phyloP scores from a whole-genome alignment of 2,797 vertebrate genomes.

The Chlorospingus flavigularis region DNA sequence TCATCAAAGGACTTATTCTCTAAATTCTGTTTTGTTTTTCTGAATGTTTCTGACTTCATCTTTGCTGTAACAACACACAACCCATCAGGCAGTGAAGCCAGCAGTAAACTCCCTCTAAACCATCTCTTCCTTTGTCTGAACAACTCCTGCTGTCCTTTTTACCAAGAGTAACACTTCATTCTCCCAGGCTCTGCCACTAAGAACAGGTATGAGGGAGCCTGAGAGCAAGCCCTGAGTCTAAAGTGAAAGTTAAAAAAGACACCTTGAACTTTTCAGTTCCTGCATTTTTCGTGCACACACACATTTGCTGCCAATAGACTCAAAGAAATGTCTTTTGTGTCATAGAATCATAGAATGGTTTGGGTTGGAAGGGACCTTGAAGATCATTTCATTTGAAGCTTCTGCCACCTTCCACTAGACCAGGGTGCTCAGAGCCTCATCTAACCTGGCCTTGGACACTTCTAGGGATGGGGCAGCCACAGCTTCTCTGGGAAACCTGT shows the following conservation, averaged over 20 bases:
- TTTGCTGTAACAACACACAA: background rate
- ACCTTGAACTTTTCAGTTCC: background rate
- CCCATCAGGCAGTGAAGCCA: accelerated
- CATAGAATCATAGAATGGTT: background rate
- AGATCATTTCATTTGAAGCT: accelerated
- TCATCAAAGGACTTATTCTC: background rate
- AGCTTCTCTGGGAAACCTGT: accelerated
- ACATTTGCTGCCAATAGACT: background rate
- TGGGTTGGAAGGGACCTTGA: background rate
- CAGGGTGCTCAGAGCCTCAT: background rate
- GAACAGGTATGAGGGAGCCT: background rate
- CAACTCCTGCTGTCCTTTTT: background rate
- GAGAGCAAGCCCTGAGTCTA: background rate
- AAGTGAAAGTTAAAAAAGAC: background rate
- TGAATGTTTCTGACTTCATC: background rate
- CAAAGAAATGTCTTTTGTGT: background rate
- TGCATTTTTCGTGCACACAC: background rate
- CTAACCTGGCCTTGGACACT: background rate
- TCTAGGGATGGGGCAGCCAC: accelerated
- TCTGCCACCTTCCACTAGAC: accelerated
- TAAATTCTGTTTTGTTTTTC: background rate
- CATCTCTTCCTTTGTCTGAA: background rate
- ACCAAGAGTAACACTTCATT: background rate
- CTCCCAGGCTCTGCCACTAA: background rate
- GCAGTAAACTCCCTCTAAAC: background rate